phyloP scores from a whole-genome alignment of 2,113 vertebrate genomes.

The Ptychochromis oligacanthus region DNA sequence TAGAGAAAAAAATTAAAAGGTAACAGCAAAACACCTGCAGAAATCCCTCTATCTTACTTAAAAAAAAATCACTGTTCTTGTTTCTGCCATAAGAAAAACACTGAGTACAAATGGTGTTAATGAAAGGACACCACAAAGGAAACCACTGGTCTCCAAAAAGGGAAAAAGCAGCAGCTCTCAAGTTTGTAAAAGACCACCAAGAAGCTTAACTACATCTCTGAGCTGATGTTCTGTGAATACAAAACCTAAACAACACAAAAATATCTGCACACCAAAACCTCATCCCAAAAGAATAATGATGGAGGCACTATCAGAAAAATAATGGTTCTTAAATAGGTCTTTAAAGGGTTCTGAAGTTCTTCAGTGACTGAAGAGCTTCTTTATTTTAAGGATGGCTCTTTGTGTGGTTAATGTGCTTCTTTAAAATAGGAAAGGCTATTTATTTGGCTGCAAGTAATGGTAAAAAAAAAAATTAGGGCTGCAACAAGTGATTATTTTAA shows the following conservation, averaged over 20 bases:
- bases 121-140: background rate
- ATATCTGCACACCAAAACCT: background rate
- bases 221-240: background rate
- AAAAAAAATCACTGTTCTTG: background rate
- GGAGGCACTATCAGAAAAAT: no score
- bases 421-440: background rate
- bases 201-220: background rate
- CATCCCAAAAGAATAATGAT: background rate
- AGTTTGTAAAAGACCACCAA: background rate
- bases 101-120: background rate
- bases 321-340: accelerated
- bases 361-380: background rate
- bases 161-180: background rate
- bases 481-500: background rate
- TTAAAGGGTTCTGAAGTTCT: background rate
- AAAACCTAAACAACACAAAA: background rate
- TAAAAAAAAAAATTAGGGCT: no score
- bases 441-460: no score
- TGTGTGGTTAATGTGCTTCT: background rate
- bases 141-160: background rate
- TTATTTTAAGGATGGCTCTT: background rate
- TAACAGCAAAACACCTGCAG: background rate
- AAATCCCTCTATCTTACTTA: background rate
- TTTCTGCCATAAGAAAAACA: background rate
- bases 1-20: background rate